Conservation (phyloP, 2,888 invertebrate genomes). For the Smittia aterrima region DNA sequence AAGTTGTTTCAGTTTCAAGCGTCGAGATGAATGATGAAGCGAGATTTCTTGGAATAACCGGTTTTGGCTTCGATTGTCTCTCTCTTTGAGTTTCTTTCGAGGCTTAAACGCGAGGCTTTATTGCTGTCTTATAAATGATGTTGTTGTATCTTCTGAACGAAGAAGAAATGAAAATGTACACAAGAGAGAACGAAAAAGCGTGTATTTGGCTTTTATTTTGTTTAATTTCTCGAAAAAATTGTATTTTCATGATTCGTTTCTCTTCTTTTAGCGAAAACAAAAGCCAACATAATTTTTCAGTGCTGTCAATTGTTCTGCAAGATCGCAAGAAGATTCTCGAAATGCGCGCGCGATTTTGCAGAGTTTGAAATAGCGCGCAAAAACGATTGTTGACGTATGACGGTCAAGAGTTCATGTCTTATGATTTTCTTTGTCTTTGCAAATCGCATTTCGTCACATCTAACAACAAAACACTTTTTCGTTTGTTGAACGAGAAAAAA, state of each 20-base stretch:
- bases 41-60: conserved; percentile 34
- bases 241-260: conserved; percentile 19
- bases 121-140: conserved; percentile 29
- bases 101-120: conserved; percentile 37
- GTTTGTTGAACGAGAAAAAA: too few species aligned
- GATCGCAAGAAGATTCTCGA: not conserved
- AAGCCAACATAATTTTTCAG: conserved; percentile 7
- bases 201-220: conserved; percentile 23
- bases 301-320: not conserved
- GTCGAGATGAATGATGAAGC: conserved; percentile 25
- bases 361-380: not conserved
- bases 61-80: conserved; percentile 22
- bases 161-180: conserved; percentile 18
- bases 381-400: conserved; percentile 9
- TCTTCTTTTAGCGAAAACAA: not conserved
- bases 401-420: not conserved
- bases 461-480: not conserved
- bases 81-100: conserved; percentile 25
- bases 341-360: not conserved
- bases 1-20: conserved; percentile 19
- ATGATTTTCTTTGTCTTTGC: not conserved
- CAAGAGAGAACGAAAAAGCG: conserved; percentile 27
- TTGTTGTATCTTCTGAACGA: not conserved
- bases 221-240: conserved; percentile 1
- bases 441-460: not conserved